These are phyloP conservation scores for Silurus glanis DNA, from an alignment of 2,113 vertebrate species.

Conservation along the genomic window DNA sequence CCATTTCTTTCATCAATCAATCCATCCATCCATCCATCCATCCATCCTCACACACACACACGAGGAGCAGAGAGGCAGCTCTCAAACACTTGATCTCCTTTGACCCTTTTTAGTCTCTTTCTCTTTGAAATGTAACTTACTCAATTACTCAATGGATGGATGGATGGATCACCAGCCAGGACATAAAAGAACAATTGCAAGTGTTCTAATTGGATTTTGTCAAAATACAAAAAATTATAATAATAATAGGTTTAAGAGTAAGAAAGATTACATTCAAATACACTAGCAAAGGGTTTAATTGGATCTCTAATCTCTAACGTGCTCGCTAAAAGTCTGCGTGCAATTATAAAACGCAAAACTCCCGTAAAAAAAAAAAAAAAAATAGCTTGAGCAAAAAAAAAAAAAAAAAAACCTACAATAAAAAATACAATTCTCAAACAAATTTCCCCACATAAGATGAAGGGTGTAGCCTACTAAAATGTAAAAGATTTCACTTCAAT, in stretches of 20 bases:
- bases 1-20: constrained; percentile 9
- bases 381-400: too few species aligned
- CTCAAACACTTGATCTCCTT: background rate
- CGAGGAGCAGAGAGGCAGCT: background rate
- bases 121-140: background rate
- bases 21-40: background rate
- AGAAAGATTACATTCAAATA: background rate
- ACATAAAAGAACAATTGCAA: background rate
- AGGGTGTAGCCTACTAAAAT: background rate
- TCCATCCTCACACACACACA: background rate
- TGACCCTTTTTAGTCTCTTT: background rate
- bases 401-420: too few species aligned
- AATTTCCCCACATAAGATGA: background rate
- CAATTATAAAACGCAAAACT: constrained; percentile 3
- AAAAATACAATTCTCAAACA: too few species aligned
- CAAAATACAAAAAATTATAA: background rate
- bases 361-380: too few species aligned
- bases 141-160: too few species aligned
- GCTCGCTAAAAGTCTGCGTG: background rate
- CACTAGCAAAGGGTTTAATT: background rate
- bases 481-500: background rate
- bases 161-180: background rate
- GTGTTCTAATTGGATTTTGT: constrained; percentile 2
- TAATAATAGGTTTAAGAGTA: background rate
- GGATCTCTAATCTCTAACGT: background rate